Base-by-base conservation (phyloP, 2,888 invertebrate species). In the Andrena bucephala region DNA sequence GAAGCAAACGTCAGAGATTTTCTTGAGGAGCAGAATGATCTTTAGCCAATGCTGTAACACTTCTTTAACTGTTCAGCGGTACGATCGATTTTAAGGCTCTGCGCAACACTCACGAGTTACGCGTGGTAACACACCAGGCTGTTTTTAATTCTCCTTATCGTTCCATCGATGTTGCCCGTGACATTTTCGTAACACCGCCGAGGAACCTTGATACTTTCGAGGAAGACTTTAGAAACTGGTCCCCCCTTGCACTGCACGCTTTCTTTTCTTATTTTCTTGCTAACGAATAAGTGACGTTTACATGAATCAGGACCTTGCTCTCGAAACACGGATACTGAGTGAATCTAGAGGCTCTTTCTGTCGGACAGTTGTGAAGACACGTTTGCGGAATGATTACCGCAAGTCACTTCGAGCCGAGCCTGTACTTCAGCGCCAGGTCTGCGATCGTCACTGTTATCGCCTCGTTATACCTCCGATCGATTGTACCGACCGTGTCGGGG, bases 391-490 rank as follows among this genome's bases (percentile, higher is more conserved):
- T 42, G 42, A 36, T 33, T 33, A 60, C 2, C 31, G 31, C 57
- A 57, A 57, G 57, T 57, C 57, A 57, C 57, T 57, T 57, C 57
- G 57, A 8, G 57, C 10, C 24, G 20, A 20, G 20, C 57, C 27
- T 57, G 20, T 24, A 4, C 57, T 27, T 27, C 8, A 24, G 20
- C n/a, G 54, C 54, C 20, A n/a, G 54, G 7, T 10, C 54, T 10
- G 54, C 54, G 54, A 54, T 54, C 54, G 54, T 54, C 54, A 20
- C 54, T 54, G 20, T 54, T 54, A 54, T 54, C 54, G 54, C 54
- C 54, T 54, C 54, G 6, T 31, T 52, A 8, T n/a, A 24, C 42
- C 42, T 42, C 7, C 48, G 48, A 60, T 67, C 50, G 59, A 74
- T 67, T 31, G 50, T 67, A 24, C 20, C 69, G 74, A 48, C 31